Evolutionary conservation across 2,797 vertebrate species (phyloP).

Genomic region (Sternotherus odoratus): DNA sequence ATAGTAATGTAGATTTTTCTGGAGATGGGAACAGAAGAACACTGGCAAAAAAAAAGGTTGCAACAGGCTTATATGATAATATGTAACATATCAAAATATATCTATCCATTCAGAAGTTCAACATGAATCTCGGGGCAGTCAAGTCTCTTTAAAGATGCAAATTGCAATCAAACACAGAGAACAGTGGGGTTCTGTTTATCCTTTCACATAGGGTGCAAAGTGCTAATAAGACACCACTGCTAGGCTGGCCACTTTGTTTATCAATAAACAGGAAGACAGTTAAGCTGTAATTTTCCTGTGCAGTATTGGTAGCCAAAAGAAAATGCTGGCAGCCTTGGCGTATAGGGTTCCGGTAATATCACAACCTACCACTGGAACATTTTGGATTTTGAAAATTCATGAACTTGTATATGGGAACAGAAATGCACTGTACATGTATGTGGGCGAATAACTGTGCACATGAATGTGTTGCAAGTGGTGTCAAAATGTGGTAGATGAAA

Average conservation of each 20-base stretch:
- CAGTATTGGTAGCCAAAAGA: constrained; percentile 59
- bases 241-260: constrained; percentile 70
- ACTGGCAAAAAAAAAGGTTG: constrained; percentile 47
- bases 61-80: constrained; percentile 36
- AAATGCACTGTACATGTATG: background rate
- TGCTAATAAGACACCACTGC: constrained; percentile 68
- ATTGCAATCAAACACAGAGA: constrained; percentile 74
- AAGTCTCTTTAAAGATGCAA: constrained; percentile 77
- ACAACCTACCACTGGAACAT: constrained; percentile 41
- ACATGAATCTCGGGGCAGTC: constrained; percentile 67
- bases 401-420: background rate
- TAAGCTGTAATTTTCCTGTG: constrained; percentile 69
- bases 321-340: constrained; percentile 68
- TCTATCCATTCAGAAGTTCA: constrained; percentile 60
- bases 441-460: background rate
- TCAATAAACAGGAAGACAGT: constrained; percentile 72
- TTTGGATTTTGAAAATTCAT: constrained; percentile 45
- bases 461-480: background rate
- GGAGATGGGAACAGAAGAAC: constrained; percentile 50
- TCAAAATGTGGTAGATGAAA: background rate
- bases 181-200: constrained; percentile 75
- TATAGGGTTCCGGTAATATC: constrained; percentile 52
- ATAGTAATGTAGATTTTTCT: constrained; percentile 25
- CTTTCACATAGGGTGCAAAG: constrained; percentile 76
- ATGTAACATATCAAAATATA: constrained; percentile 34